Conservation (phyloP, 2,797 vertebrate genomes). For the Cheirogaleus major region DNA sequence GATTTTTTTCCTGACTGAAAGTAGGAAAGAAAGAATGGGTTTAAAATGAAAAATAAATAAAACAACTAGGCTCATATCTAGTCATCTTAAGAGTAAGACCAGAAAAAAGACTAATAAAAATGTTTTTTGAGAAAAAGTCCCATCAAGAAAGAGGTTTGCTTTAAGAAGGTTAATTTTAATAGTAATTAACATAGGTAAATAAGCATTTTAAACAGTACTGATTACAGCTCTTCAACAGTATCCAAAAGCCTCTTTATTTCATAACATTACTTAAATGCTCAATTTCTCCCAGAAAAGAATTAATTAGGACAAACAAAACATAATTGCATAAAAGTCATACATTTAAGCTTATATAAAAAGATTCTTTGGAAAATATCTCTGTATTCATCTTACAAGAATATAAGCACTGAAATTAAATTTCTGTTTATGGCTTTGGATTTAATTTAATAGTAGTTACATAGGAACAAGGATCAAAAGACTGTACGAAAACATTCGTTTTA, state of each 20-base stretch:
- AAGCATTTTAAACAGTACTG: background rate
- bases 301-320: conserved; percentile 60
- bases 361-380: conserved; percentile 71
- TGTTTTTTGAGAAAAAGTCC: background rate
- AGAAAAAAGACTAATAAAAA: conserved; percentile 25
- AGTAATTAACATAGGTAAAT: conserved; percentile 40
- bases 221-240: background rate
- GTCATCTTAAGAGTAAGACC: background rate
- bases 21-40: background rate
- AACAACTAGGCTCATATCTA: background rate
- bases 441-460: background rate
- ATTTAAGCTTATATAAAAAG: conserved; percentile 57
- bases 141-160: conserved; percentile 1
- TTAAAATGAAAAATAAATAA: background rate
- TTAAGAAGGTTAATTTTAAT: conserved; percentile 10
- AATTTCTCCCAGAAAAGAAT: conserved; percentile 40
- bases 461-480: background rate
- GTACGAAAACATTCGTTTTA: background rate
- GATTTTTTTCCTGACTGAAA: background rate
- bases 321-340: conserved; percentile 56
- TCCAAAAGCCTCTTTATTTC: background rate
- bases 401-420: conserved; percentile 73
- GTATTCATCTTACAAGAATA: conserved; percentile 73
- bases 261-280: background rate
- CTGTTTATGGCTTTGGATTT: conserved; percentile 66